Base-by-base conservation (phyloP, 2,113 vertebrate species). In the Callionymus lyra region DNA sequence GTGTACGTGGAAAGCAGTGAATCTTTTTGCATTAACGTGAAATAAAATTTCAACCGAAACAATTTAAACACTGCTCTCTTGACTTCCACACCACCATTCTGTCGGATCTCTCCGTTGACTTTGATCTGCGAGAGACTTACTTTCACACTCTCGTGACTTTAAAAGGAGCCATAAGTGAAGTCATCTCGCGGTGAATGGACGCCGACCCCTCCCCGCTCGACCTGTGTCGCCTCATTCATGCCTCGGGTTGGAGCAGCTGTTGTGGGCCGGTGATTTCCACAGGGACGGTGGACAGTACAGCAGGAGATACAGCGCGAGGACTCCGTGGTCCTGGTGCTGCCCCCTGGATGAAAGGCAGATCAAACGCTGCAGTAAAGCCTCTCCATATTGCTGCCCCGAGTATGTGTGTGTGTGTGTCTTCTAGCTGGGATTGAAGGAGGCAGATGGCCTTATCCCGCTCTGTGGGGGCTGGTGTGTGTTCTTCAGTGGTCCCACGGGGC, bases 401-500 rank as follows among this genome's bases (percentile, higher is more conserved):
- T 53, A 50, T 51, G 58, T 51, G 43, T 54, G 61, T 44, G 47
- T 63, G 50, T 55, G 46, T 58, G 38, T 74, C 38, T 49, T 70
- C 53, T 69, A 63, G 72, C 53, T 74, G 53, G 68, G 67, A 71
- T 66, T 72, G 67, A 52, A 41, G 47, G 34, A 61, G 76, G 70
- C 82, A 85, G 80, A 83, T 85, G 83, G 81, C 38, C 75, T 73
- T 65, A 73, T 69, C 72, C 74, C 63, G 43, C 55, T 74, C 57
- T 58, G 64, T 65, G 72, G 73, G 76, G 72, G 72, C 64, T 68
- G 68, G 73, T 77, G 68, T 77, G 71, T 70, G 69, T 67, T 80
- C 70, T 66, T 68, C 15, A 47, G 44, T 40, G 50, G 41, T 81
- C 80, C 75, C 80, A 27, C 6, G 67, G 67, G 81, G 67, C 49